Evolutionary conservation across 2,888 invertebrate genomes (phyloP).

Genomic region (Drosophila imparisetae): DNA sequence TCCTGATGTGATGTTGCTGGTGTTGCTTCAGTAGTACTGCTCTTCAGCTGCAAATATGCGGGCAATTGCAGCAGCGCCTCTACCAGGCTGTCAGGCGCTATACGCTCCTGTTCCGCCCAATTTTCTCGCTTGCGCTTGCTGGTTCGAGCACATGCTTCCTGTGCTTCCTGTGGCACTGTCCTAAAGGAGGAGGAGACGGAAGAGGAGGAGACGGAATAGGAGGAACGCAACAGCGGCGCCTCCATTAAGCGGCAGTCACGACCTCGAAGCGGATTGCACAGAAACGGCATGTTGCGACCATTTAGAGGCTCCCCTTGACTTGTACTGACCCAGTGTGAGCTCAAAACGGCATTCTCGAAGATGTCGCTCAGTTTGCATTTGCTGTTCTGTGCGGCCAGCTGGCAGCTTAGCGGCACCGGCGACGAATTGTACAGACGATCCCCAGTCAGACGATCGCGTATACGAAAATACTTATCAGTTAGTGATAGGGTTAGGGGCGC

Average conservation of each 20-base stretch:
- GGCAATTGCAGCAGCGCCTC: constrained; percentile 41
- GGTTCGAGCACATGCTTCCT: neutral
- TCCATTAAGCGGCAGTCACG: neutral
- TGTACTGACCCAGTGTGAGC: constrained; percentile 79
- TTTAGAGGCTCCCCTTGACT: constrained; percentile 60
- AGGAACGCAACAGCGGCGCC: neutral
- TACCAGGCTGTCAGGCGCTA: neutral
- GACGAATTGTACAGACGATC: constrained; percentile 38
- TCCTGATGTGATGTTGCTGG: neutral
- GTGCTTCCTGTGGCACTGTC: neutral
- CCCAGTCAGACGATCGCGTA: constrained; percentile 72
- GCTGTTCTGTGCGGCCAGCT: constrained; percentile 79
- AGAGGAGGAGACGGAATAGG: no score
- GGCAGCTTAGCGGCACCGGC: constrained; percentile 81
- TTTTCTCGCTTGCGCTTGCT: neutral
- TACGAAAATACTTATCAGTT: constrained; percentile 81
- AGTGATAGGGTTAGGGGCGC: constrained; percentile 81
- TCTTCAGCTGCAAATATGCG: constrained; percentile 16
- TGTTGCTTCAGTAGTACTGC: neutral
- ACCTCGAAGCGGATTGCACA: constrained; percentile 60
- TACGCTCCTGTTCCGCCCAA: neutral
- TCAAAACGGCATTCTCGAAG: constrained; percentile 81
- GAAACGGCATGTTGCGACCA: constrained; percentile 79
- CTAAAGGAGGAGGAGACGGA: neutral
- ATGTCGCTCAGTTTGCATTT: constrained; percentile 77